Base-by-base conservation (phyloP, 2,797 vertebrate genomes). In the Galago senegalensis region DNA sequence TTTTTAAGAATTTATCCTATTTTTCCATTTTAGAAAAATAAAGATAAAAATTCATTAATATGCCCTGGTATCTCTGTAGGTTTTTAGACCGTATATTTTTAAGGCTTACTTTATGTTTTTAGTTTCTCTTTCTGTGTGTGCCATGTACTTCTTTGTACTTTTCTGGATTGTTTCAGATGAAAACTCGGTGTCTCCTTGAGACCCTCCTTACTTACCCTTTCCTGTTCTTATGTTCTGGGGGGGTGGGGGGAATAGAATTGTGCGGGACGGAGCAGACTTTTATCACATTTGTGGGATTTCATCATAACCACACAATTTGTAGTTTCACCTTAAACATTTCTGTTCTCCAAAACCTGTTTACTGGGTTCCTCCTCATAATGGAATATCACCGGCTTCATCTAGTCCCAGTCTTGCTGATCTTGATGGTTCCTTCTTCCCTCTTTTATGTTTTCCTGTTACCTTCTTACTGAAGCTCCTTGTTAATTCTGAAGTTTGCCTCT, bases 1-100 rank as follows among this genome's bases (percentile, higher is more conserved):
- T 87, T 94, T 83, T 76, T 87, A 93, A 89, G 53, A 90, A 80
- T 87, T 90, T 87, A 14, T 87, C 49, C 92, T 87, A 11, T 69
- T 69, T 81, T 90, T 56, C 58, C 16, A 53, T 23, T 60, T 90
- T 25, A 94, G 79, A 92, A 95, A 77, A 79, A 56, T 83, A 87
- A 83, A 29, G 63, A 56, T 83, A 58, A 53, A 81, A 92, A 61
- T 31, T 88, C 27, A 70, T 49, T 81, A 18, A 17, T 86, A 81
- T 56, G 4, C 20, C 40, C 16, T 58, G 2, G 27, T 73, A 80
- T 49, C 23, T 27, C 65, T 82, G 18, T 46, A 69, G 7, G 16
- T 90, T 82, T 89, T 31, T 76, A 20, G 12, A 80, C 67, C 31
- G 29, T 69, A 3, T 2, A 5, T 58, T 75, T 90, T 61, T 82